Percentiles rank a stretch among this genome's conserved stretches.
phyloP scores from a whole-genome alignment of 2,888 invertebrate genomes.

The Plebejus anna region DNA sequence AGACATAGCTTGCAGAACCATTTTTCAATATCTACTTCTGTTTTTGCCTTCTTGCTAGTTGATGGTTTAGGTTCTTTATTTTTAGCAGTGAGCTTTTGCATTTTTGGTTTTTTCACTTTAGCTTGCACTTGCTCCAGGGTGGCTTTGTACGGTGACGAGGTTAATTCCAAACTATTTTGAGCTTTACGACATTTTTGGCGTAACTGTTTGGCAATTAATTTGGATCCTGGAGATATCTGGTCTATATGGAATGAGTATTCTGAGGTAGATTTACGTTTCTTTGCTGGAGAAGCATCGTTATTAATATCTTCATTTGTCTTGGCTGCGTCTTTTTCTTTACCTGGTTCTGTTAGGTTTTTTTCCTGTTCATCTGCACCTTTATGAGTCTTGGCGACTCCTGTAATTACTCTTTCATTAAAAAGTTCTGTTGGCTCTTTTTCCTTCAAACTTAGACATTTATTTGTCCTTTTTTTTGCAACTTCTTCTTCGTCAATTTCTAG shows the following conservation, averaged over 20 bases:
- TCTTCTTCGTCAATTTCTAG: not conserved
- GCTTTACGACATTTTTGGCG: no score
- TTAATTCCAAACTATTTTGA: not conserved
- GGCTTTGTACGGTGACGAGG: not conserved
- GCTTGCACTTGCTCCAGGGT: not conserved
- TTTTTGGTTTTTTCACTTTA: not conserved
- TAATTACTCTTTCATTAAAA: not conserved
- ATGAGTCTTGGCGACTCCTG: no score
- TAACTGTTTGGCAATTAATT: no score
- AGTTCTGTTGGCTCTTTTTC: no score
- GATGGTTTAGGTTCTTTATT: constrained; percentile 7
- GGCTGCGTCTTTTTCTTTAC: not conserved
- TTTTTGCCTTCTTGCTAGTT: constrained; percentile 4
- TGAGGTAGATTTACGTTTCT: no score
- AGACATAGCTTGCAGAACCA: constrained; percentile 11
- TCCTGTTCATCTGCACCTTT: not conserved
- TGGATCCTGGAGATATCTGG: no score
- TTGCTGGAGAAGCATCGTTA: no score
- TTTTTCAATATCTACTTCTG: constrained; percentile 6
- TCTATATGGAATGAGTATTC: no score
- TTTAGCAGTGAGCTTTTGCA: not conserved
- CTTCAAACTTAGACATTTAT: no score
- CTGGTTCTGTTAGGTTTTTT: not conserved
- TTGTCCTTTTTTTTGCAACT: no score
- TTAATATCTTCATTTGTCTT: no score